phyloP scores from a whole-genome alignment of 1,140 invertebrate genomes.

The Aphelinus atriplicis region DNA sequence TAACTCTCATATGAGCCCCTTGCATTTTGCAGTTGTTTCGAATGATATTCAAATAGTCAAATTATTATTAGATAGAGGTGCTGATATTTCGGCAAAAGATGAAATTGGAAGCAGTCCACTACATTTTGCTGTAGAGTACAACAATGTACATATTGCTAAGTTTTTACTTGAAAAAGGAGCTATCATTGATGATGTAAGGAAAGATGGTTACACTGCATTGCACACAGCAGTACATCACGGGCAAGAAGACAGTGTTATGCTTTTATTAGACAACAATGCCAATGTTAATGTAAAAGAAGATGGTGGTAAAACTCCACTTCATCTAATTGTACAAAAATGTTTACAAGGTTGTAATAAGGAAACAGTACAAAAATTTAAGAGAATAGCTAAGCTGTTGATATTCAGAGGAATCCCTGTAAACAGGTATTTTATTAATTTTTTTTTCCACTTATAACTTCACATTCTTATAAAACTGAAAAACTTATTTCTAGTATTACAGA shows the following conservation, averaged over 20 bases:
- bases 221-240: conserved; percentile 38
- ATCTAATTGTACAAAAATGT: conserved; percentile 18
- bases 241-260: conserved; percentile 32
- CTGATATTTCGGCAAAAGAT: conserved; percentile 60
- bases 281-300: conserved; percentile 37
- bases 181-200: conserved; percentile 28
- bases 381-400: conserved; percentile 28
- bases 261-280: conserved; percentile 35
- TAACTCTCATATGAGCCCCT: conserved; percentile 49
- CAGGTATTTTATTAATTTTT: conserved; percentile 61
- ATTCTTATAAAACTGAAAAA: conserved; percentile 22
- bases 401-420: conserved; percentile 9
- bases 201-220: conserved; percentile 27
- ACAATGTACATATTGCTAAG: conserved; percentile 35
- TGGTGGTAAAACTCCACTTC: conserved; percentile 18
- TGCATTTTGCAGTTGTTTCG: conserved; percentile 68
- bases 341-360: conserved; percentile 24
- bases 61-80: conserved; percentile 57
- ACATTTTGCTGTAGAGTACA: conserved; percentile 33
- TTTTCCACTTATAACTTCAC: neutral
- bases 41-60: conserved; percentile 57
- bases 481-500: conserved; percentile 16
- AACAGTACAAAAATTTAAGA: conserved; percentile 29
- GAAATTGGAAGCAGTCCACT: conserved; percentile 52
- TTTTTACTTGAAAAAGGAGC: conserved; percentile 32